Evolutionary conservation across 2,797 vertebrate species (phyloP).

Genomic region (Cossypha caffra): DNA sequence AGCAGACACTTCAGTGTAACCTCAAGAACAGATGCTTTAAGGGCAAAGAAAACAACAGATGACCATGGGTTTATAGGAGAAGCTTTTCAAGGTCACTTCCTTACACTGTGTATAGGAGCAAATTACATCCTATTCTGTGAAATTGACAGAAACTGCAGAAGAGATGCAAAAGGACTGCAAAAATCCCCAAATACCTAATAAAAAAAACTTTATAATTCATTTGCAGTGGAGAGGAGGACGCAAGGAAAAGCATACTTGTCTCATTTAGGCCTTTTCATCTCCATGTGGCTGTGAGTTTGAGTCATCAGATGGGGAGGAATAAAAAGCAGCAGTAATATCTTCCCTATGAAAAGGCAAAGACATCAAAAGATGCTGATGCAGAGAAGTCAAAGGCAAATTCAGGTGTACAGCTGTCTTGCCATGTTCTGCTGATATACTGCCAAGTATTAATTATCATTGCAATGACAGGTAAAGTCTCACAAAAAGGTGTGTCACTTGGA

Average conservation of each 20-base stretch:
- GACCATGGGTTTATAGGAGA: not conserved
- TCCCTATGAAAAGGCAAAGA: conserved; percentile 16
- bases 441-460: not conserved
- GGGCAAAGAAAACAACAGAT: not conserved
- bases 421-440: not conserved
- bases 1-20: not conserved
- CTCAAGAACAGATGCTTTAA: not conserved
- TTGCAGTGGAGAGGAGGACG: not conserved
- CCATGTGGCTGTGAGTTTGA: conserved; percentile 41
- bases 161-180: not conserved
- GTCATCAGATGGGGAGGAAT: conserved; percentile 51
- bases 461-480: not conserved
- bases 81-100: not conserved
- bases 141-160: not conserved
- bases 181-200: not conserved
- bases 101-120: not conserved
- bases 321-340: not conserved
- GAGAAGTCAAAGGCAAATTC: not conserved
- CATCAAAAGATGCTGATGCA: not conserved
- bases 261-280: conserved; percentile 51
- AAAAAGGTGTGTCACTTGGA: not conserved
- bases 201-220: conserved; percentile 40
- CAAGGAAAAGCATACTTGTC: conserved; percentile 38
- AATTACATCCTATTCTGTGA: not conserved
- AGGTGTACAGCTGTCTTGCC: not conserved